Evolutionary conservation across 2,888 invertebrate species (phyloP), one percentile per base, ranked within the genome.

Genomic region (Platynereis dumerilii): DNA sequence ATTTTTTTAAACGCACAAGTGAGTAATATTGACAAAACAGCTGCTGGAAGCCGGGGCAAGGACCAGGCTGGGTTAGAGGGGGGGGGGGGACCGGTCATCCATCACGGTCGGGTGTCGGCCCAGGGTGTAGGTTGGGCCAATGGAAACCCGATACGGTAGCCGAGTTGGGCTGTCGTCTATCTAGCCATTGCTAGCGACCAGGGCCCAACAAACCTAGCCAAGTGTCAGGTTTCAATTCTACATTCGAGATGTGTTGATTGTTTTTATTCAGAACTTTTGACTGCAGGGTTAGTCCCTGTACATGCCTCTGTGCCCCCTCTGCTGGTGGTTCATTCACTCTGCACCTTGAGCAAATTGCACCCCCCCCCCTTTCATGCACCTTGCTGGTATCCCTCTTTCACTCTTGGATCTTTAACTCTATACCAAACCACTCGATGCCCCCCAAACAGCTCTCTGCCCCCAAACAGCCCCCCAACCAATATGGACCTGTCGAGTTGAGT

Each of bases 181-280:
- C 48, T 48, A 22, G 48, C 48, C 3, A 22, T n/a, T n/a, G 3
- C 48, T 48, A 22, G 48, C 48, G 22, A 22, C 48, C 48, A 12
- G n/a, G 22, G 48, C 48, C 48, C 22, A 12, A 12, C 34, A 5
- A n/a, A 48, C 48, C 48, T n/a, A 48, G 48, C n/a, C 48, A 5
- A 5, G n/a, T 48, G 17, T 48, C 48, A n/a, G 48, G 48, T 48
- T 48, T 10, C 48, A 48, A 48, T 22, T 3, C 7, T 3, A 5
- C 48, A 48, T 22, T 39, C 44, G 26, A n/a, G 61, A 61, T 54
- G 53, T 61, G 61, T 61, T 61, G 61, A 61, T 61, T 61, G 61
- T 61, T 61, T 61, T 61, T 61, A 24, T 48, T 48, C 48, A 48
- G 48, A 20, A 22, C 48, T 48, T n/a, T 22, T 48, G 48, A 48